Percentiles rank a stretch among this genome's conserved stretches.
Conservation (phyloP, 2,888 invertebrate genomes). For the Labia minor region DNA sequence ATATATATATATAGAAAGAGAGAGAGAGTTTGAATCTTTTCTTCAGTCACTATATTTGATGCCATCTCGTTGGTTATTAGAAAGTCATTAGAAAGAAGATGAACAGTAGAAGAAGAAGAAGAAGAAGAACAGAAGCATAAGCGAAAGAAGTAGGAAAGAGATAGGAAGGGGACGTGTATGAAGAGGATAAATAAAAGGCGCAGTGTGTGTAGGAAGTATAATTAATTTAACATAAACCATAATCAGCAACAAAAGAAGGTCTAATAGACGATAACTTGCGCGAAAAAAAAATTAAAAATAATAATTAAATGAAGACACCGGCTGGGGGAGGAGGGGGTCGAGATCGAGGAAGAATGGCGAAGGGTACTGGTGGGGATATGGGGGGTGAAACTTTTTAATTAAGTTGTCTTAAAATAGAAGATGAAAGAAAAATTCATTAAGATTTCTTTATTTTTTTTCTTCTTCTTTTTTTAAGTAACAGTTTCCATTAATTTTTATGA, state of each 20-base stretch:
- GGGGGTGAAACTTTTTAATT: not conserved
- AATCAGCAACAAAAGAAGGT: slow-evolving; percentile 13
- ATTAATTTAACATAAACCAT: slow-evolving; percentile 13
- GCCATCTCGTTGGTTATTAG: slow-evolving; percentile 1
- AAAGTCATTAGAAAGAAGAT: not conserved
- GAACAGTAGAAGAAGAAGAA: not conserved
- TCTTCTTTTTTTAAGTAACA: no score
- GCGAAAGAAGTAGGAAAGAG: not conserved
- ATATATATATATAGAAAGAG: not conserved
- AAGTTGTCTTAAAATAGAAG: slow-evolving; percentile 4
- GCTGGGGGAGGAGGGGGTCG: not conserved
- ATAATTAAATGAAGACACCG: not conserved
- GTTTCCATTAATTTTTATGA: not conserved
- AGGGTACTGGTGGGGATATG: no score
- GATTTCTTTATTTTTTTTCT: not conserved
- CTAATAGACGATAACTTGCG: slow-evolving; percentile 4
- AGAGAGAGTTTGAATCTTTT: not conserved
- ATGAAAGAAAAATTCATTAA: slow-evolving; percentile 13
- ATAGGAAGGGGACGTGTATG: not conserved
- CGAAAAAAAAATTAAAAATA: not conserved
- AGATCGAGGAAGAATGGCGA: no score
- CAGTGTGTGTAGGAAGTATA: not conserved
- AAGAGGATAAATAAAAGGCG: no score
- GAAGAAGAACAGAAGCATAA: no score
- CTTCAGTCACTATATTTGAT: not conserved